Conservation (phyloP, 2,888 invertebrate species). For the Drosophila demipolita region DNA sequence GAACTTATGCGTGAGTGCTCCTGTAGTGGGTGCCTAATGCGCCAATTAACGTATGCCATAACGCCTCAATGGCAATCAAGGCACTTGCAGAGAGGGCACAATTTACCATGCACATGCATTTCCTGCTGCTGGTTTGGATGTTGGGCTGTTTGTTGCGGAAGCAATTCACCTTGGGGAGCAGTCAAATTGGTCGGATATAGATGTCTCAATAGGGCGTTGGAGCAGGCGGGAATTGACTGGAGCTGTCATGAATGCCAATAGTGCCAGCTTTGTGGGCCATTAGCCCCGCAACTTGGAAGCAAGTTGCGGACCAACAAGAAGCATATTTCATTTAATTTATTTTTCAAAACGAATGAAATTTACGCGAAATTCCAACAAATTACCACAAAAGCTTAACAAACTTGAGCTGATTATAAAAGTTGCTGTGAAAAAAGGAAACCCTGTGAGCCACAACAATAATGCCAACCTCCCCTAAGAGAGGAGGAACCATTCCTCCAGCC, state of each 20-base stretch:
- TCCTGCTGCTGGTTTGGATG: conserved; percentile 25
- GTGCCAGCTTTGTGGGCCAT: conserved; percentile 44
- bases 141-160: conserved; percentile 34
- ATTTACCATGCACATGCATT: conserved; percentile 39
- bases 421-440: conserved; percentile 41
- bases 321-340: conserved; percentile 57
- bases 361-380: conserved; percentile 73
- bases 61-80: conserved; percentile 26
- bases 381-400: conserved; percentile 76
- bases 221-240: conserved; percentile 5
- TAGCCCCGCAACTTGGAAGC: conserved; percentile 40
- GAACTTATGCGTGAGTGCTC: conserved; percentile 6
- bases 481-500: conserved; percentile 7
- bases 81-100: conserved; percentile 21
- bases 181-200: conserved; percentile 60
- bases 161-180: conserved; percentile 38
- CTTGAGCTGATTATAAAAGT: conserved; percentile 80
- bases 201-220: conserved; percentile 39
- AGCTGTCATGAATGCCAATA: conserved; percentile 35
- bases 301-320: conserved; percentile 16
- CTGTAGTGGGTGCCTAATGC: conserved; percentile 13
- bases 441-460: conserved; percentile 36
- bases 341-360: conserved; percentile 62
- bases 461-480: background rate
- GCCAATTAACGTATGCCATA: conserved; percentile 45